A percentile compares a stretch with the other conserved stretches of the same genome.
phyloP scores from a whole-genome alignment of 2,797 vertebrate genomes.

The Squalus acanthias region DNA sequence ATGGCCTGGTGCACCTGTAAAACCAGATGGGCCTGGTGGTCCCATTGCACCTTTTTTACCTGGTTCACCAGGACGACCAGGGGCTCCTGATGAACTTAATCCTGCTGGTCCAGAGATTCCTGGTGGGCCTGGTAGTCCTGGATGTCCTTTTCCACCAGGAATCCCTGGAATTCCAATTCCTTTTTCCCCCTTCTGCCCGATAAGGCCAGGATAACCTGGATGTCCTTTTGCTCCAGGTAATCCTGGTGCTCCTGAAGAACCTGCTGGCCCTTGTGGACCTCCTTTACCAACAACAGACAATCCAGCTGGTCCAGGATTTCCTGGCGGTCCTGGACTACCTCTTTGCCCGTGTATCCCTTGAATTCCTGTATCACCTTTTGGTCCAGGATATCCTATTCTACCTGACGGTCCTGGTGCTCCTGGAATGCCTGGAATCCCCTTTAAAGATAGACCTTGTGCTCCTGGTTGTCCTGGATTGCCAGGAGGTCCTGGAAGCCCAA shows the following conservation, averaged over 20 bases:
- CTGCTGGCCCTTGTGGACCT: slow-evolving; percentile 69
- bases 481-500: slow-evolving; percentile 68
- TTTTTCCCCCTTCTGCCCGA: slow-evolving; percentile 75
- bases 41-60: slow-evolving; percentile 82
- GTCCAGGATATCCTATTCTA: slow-evolving; percentile 66
- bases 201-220: slow-evolving; percentile 73
- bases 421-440: slow-evolving; percentile 80
- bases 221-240: slow-evolving; percentile 74
- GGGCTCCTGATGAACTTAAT: slow-evolving; percentile 76
- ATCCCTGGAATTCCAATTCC: slow-evolving; percentile 75
- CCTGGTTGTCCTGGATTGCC: slow-evolving; percentile 76
- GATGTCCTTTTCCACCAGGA: slow-evolving; percentile 75
- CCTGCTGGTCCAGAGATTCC: slow-evolving; percentile 73
- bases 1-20: slow-evolving; percentile 69
- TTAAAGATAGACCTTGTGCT: slow-evolving; percentile 67
- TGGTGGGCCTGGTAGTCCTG: slow-evolving; percentile 67
- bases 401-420: slow-evolving; percentile 82
- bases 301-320: slow-evolving; percentile 75
- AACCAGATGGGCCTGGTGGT: slow-evolving; percentile 71
- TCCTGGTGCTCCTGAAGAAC: slow-evolving; percentile 73
- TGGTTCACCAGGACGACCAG: slow-evolving; percentile 76
- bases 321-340: slow-evolving; percentile 71
- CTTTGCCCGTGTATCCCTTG: slow-evolving; percentile 73
- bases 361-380: slow-evolving; percentile 72
- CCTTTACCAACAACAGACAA: slow-evolving; percentile 75